A percentile compares a stretch with the other conserved stretches of the same genome.
phyloP scores from a whole-genome alignment of 2,113 vertebrate species.

The Tiliqua scincoides region DNA sequence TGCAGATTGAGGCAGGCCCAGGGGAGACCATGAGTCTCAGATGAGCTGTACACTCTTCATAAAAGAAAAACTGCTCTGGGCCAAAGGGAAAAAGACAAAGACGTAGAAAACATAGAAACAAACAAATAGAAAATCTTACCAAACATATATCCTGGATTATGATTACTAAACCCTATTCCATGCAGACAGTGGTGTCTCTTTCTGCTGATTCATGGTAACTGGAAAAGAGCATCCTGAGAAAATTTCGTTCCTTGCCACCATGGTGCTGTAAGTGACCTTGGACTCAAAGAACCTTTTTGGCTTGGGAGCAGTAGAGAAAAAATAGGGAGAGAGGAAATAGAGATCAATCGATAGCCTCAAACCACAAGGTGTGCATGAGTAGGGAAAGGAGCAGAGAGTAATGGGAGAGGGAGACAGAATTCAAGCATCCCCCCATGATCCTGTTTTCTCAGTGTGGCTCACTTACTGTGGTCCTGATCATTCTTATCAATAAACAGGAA shows the following conservation, averaged over 20 bases:
- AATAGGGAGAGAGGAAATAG: constrained; percentile 29
- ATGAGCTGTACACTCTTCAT: background rate
- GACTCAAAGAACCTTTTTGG: constrained; percentile 8
- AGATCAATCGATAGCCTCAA: constrained; percentile 60
- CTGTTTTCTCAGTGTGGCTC: constrained; percentile 82
- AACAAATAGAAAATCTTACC: background rate
- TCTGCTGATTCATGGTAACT: constrained; percentile 60
- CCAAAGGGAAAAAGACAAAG: background rate
- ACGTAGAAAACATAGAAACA: background rate
- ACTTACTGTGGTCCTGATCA: constrained; percentile 81
- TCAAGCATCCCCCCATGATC: constrained; percentile 66
- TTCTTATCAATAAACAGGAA: constrained; percentile 84
- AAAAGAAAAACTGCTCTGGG: constrained; percentile 22
- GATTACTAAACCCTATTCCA: rapidly evolving
- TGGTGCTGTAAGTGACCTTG: constrained; percentile 68
- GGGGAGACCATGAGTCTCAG: constrained; percentile 4
- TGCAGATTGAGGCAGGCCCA: background rate
- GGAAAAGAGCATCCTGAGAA: background rate
- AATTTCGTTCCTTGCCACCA: background rate
- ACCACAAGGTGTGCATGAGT: background rate
- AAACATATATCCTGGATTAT: background rate
- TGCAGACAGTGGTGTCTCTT: background rate
- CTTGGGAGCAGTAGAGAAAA: constrained; percentile 23
- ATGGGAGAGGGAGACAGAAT: constrained; percentile 66
- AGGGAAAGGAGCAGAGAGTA: constrained; percentile 40